Evolutionary conservation across 2,113 vertebrate species (phyloP).

Genomic region (Coptodon rendalli): DNA sequence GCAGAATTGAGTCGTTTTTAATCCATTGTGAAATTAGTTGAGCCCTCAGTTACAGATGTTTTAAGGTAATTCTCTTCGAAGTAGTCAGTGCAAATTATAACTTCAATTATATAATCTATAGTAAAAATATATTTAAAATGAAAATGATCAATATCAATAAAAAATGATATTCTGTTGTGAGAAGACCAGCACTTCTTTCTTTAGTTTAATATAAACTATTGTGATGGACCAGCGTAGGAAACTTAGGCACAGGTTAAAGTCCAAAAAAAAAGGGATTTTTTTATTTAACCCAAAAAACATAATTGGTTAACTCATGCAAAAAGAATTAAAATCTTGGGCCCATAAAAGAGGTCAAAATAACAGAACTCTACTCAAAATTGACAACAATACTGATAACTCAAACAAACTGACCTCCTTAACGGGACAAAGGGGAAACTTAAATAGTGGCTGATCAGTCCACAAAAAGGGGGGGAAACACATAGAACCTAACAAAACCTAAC

Average conservation of each 20-base stretch:
- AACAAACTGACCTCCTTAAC: neutral
- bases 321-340: neutral
- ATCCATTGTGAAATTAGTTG: neutral
- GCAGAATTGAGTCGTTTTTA: neutral
- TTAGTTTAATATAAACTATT: neutral
- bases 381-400: neutral
- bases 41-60: neutral
- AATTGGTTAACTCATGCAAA: neutral
- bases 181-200: neutral
- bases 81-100: neutral
- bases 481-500: neutral
- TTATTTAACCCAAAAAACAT: neutral
- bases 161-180: neutral
- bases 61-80: neutral
- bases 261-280: neutral
- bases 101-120: neutral
- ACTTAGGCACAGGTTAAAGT: neutral
- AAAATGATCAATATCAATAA: neutral
- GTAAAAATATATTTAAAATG: neutral
- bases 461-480: neutral
- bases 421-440: neutral
- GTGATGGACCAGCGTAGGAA: neutral
- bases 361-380: neutral
- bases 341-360: neutral
- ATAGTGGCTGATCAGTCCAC: neutral